Base-by-base conservation (phyloP, 2,888 invertebrate species). In the Ochropacha duplaris region DNA sequence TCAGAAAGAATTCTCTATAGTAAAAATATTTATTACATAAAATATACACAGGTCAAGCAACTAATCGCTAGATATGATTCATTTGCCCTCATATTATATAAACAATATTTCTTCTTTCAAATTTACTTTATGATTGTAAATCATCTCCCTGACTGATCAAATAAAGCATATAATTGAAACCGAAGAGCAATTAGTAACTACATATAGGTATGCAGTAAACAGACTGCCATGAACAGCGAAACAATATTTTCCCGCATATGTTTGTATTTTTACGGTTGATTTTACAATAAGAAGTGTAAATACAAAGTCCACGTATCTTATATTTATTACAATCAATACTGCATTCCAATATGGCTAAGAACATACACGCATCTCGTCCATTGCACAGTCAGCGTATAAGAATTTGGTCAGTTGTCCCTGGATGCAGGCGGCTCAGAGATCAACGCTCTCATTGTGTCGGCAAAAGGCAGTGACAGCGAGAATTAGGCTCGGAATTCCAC, bases 391-490 rank as follows among this genome's bases (percentile, higher is more conserved):
- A 67, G 74, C 74, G 76, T 74, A 69, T 72, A 84, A 80, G 77
- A 87, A 87, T 82, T 76, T 89, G 85, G 87, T 84, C 84, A 87
- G 81, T 71, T 81, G 84, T 84, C 81, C 76, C 73, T 71, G 75
- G 74, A 79, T 86, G 86, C 86, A 84, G 68, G 73, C 74, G 76
- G 67, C 65, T 68, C 75, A 69, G 83, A 86, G 92, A 92, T 90
- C 92, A 92, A 91, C 82, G 92, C 84, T 89, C 92, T 77, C 91
- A 90, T 89, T 91, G 91, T 90, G 87, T 81, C 83, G 81, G 81
- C 79, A 76, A 79, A 78, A 84, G 84, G 82, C 86, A 88, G 87
- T 86, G 90, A 88, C 90, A 92, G 88, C 78, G 78, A 81, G 83
- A 91, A 92, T 91, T 90, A 85, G 88, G 89, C 86, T 85, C 81